Evolutionary conservation across 1,140 invertebrate species (phyloP), one percentile per base, ranked within the genome.

Genomic region (Ips typographus): DNA sequence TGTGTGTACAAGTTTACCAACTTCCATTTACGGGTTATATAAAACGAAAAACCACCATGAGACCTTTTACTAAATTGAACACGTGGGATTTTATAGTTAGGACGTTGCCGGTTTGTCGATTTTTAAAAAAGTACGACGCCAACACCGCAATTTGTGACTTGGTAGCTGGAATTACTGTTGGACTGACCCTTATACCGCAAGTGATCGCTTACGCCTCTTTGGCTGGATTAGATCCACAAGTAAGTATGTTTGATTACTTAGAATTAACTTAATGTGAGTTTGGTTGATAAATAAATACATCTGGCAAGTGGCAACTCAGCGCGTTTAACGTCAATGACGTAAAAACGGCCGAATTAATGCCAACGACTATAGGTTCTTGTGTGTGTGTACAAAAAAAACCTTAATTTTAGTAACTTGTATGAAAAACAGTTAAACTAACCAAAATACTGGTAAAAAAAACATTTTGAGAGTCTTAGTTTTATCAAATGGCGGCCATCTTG

Each of bases 81-180:
- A 70, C 61, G 3, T 71, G 69, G 69, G 51, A 63, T 38, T 57
- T 65, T 49, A 7, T 71, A 7, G 57, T 47, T 4, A 71, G 49
- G 36, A 4, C 64, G 2, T 6, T 71, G 8, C 69, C 69, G 2
- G 38, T 71, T n/a, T 61, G 56, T 36, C 38, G 66, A 5, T 71
- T 53, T 43, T 1, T 62, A 6, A 84, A 85, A 49, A 79, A 84
- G 42, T 95, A 95, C 78, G 85, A 84, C 55, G 77, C 78, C 4
- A 80, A 82, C 8, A 86, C 84, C 38, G 87, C 85, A 4, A 78
- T 90, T 2, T 86, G 88, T 3, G 92, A 94, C 81, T 77, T 94
- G 44, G 87, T 95, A 41, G 94, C 94, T 7, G 94, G 94, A 40
- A 84, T 96, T 37, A 96, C 94, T 1, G 89, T 94, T 5, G 91